phyloP scores from a whole-genome alignment of 2,888 invertebrate genomes.

The Lagria hirta region DNA sequence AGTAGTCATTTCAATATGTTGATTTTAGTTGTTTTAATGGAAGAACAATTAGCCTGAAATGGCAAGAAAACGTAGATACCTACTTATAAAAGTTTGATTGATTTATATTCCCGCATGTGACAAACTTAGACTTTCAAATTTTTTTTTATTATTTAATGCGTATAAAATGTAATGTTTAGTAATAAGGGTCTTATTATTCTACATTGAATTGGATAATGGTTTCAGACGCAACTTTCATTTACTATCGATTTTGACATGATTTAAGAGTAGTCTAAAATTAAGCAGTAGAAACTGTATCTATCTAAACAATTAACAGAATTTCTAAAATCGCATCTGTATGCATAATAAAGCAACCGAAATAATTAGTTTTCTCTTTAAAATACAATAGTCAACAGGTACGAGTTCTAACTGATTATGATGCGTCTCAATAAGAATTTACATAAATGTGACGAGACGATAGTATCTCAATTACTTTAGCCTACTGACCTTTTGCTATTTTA shows the following conservation, averaged over 20 bases:
- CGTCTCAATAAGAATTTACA: constrained; percentile 18
- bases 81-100: too few relatives aligned
- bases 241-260: constrained; percentile 18
- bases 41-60: too few relatives aligned
- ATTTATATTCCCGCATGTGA: too few relatives aligned
- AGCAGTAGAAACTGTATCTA: not conserved
- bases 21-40: too few relatives aligned
- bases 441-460: constrained; percentile 16
- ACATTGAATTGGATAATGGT: not conserved
- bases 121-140: too few relatives aligned
- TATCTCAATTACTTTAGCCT: constrained; percentile 25
- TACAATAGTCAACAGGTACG: constrained; percentile 12
- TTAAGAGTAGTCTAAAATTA: not conserved
- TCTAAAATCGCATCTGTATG: constrained; percentile 3
- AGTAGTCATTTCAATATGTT: too few relatives aligned
- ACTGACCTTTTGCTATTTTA: constrained; percentile 27
- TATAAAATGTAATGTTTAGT: not conserved
- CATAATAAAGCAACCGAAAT: constrained; percentile 1
- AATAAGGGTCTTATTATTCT: constrained; percentile 7
- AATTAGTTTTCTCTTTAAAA: constrained; percentile 7
- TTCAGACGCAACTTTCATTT: constrained; percentile 11
- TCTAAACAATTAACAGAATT: constrained; percentile 2
- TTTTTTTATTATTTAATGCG: too few relatives aligned
- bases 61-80: too few relatives aligned
- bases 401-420: not conserved